Evolutionary conservation across 1,140 invertebrate genomes (phyloP), one percentile per base, ranked within the genome.

Genomic region (Zeugodacus cucurbitae): DNA sequence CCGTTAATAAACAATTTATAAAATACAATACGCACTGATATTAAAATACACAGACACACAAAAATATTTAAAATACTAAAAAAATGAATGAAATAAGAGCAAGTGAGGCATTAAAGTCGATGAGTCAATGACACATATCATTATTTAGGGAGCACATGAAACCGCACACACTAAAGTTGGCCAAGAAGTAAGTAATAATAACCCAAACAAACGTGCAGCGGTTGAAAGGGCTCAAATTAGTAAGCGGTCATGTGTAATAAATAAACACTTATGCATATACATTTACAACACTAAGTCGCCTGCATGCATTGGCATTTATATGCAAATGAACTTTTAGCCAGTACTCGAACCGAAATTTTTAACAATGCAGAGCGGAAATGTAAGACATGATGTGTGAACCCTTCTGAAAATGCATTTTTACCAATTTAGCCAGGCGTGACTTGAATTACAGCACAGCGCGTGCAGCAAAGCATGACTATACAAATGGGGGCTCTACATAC

Each of bases 111-210:
- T 48, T 48, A 82, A n/a, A 48, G 5, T 41, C 44, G 14, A 48
- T 82, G 74, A 82, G 74, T 82, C 74, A 82, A 82, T 82, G 74
- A 82, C 74, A 82, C 41, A 54, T 82, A 11, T 26, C 20, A 34
- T 74, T n/a, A 82, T 82, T 82, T 48, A 41, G 3, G n/a, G 20
- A 26, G 70, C 17, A 44, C 70, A 29, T 82, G 74, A 82, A 82
- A 29, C 74, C 74, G 26, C 44, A 4, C 37, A 82, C 4, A 11
- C 22, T 26, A 54, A 70, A 20, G 29, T 32, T 34, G 29, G 26
- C 26, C 48, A 48, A 44, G 22, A 48, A 82, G 17, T 22, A 26
- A 54, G 26, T 54, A 34, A 48, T 48, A 82, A 82, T 48, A 41
- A 26, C 41, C 44, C 74, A 14, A 48, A 5, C 41, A 82, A 82